Evolutionary conservation across 2,797 vertebrate species (phyloP).

Genomic region (Phataginus tricuspis): DNA sequence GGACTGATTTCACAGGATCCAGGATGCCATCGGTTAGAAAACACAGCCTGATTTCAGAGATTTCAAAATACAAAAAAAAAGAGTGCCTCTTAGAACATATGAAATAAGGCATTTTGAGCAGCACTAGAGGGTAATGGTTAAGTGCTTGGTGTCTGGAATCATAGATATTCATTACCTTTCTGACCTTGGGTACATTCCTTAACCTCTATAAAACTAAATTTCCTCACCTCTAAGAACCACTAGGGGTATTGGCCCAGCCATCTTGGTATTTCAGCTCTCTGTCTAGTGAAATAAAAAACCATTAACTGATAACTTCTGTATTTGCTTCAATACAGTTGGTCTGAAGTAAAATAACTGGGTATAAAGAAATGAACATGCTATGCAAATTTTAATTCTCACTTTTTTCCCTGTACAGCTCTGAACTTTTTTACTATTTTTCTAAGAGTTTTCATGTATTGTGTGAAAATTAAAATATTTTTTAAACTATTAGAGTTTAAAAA

Average conservation of each 20-base stretch:
- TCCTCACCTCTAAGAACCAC: neutral
- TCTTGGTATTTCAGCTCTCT: neutral
- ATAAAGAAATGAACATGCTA: neutral
- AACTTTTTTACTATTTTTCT: neutral
- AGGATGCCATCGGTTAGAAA: neutral
- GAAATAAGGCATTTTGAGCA: neutral
- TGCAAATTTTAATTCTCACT: neutral
- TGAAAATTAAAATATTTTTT: neutral
- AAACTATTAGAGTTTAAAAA: neutral
- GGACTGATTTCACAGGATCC: neutral
- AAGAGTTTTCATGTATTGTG: neutral
- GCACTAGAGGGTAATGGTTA: neutral
- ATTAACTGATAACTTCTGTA: neutral
- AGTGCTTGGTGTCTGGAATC: neutral
- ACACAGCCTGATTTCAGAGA: neutral
- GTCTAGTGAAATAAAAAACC: slow-evolving; percentile 9
- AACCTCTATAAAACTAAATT: neutral
- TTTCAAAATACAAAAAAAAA: neutral
- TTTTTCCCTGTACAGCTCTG: neutral
- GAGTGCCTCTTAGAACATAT: neutral
- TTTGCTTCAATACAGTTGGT: neutral
- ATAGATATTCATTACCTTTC: neutral
- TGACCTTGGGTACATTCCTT: neutral
- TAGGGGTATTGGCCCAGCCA: neutral
- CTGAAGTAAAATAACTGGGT: slow-evolving; percentile 11